Evolutionary conservation across 1,140 invertebrate genomes (phyloP).

Genomic region (Wasmannia auropunctata): DNA sequence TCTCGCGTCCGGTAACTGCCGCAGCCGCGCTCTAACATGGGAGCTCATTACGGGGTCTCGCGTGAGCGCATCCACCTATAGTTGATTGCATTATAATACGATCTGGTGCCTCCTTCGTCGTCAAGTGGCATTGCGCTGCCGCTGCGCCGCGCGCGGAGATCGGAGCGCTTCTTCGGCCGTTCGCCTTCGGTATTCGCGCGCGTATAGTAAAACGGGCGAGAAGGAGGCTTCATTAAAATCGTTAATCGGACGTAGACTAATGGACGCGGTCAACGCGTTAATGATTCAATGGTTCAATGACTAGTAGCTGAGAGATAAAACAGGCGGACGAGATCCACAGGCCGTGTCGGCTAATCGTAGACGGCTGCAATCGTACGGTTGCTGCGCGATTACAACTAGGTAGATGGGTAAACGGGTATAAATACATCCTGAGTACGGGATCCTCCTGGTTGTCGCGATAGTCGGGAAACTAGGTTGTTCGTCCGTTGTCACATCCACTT

Average conservation of each 20-base stretch:
- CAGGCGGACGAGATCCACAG: constrained; percentile 49
- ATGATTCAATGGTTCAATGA: constrained; percentile 57
- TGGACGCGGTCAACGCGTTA: constrained; percentile 72
- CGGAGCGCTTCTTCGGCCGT: not conserved
- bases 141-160: not conserved
- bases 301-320: constrained; percentile 25
- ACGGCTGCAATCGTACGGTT: not conserved
- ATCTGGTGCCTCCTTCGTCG: constrained; percentile 64
- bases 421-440: not conserved
- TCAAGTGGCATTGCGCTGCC: constrained; percentile 52
- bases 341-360: not conserved
- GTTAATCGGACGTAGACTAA: constrained; percentile 61
- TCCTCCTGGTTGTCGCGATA: not conserved
- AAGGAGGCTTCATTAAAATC: constrained; percentile 75
- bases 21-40: constrained; percentile 77
- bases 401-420: not conserved
- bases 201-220: constrained; percentile 72
- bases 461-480: constrained; percentile 34
- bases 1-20: constrained; percentile 74
- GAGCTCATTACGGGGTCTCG: constrained; percentile 82
- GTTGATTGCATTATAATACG: constrained; percentile 84
- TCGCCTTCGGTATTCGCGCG: constrained; percentile 70
- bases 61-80: constrained; percentile 80
- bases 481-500: constrained; percentile 25
- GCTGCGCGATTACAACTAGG: not conserved